Evolutionary conservation across 2,888 invertebrate species (phyloP), one percentile per base, ranked within the genome.

Genomic region (Pristionchus maxplancki): DNA sequence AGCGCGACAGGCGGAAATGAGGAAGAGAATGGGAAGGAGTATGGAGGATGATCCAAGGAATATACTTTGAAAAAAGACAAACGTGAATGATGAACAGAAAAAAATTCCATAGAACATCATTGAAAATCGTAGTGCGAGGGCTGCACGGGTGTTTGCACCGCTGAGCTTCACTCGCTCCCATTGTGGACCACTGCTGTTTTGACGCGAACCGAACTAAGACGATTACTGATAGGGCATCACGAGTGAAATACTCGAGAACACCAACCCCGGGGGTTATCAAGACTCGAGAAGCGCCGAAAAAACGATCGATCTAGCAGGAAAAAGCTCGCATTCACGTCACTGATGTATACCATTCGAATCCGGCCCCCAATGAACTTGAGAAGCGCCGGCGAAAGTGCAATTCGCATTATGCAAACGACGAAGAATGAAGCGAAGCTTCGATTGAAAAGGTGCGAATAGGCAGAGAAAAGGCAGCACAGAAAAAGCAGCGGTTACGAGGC

Each of bases 331-430:
- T 9, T 71, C 37, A 34, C 71, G 71, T 71, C 71, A 71, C 71
- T 37, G 71, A 31, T 28, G 34, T 13, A 34, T 34, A 34, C 9
- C 71, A 6, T 37, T 24, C n/a, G 44, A 78, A 78, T 78, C 78
- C 78, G 48, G 78, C 44, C 44, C 37, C n/a, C 9, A 78, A 78
- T 78, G 78, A 78, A 78, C 78, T 78, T 78, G 78, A 78, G 37
- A 8, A 15, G 31, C 6, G 31, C 28, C 1, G 28, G 64, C 58
- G 58, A 58, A 44, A 78, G 78, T 78, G 44, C 78, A 78, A 78
- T 78, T 78, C 78, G 1, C 78, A 78, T 78, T 78, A 78, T 78
- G 78, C 78, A 78, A 78, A 78, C 78, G 78, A 78, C n/a, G 71
- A 44, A 44, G 44, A 11, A 67, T 17, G 67, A 78, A 78, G n/a